These are phyloP conservation scores for Lota lota DNA, from an alignment of 2,113 vertebrate genomes.

Conservation along the genomic window DNA sequence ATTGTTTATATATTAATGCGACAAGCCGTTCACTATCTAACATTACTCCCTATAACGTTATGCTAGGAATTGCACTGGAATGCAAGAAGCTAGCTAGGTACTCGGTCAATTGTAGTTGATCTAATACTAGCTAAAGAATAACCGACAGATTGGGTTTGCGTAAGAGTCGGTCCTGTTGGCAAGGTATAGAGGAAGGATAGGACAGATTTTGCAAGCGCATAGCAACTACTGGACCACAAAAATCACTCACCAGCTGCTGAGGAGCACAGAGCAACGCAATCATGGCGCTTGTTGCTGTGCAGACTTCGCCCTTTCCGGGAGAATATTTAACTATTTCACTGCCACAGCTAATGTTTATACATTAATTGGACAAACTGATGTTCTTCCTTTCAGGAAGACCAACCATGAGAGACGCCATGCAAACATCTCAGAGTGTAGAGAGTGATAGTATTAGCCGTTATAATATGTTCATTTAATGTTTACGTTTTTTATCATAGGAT, in stretches of 20 bases:
- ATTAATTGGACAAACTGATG: not conserved
- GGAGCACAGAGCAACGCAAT: slow-evolving; percentile 72
- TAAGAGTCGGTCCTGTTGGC: slow-evolving; percentile 52
- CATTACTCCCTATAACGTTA: too few relatives aligned
- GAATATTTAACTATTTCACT: slow-evolving; percentile 64
- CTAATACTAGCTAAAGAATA: slow-evolving; percentile 38
- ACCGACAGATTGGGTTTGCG: slow-evolving; percentile 30
- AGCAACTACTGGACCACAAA: slow-evolving; percentile 71
- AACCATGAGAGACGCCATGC: rapidly evolving
- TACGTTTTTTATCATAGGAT: slow-evolving; percentile 34
- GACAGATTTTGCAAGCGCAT: slow-evolving; percentile 71
- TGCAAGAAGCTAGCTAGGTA: slow-evolving; percentile 18
- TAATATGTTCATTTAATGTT: not conserved
- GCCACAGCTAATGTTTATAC: not conserved
- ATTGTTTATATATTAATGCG: too few relatives aligned
- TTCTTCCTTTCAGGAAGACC: too few relatives aligned
- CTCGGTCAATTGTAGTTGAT: slow-evolving; percentile 11
- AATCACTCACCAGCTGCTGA: slow-evolving; percentile 71
- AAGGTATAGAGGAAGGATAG: slow-evolving; percentile 52
- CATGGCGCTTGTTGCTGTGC: slow-evolving; percentile 81
- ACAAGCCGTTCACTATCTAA: too few relatives aligned
- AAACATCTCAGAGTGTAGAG: rapidly evolving
- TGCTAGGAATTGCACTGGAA: too few relatives aligned
- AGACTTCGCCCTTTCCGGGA: slow-evolving; percentile 75
- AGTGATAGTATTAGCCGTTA: rapidly evolving